Evolutionary conservation across 2,888 invertebrate genomes (phyloP), one percentile per base, ranked within the genome.

Genomic region (Eilema griseolum): DNA sequence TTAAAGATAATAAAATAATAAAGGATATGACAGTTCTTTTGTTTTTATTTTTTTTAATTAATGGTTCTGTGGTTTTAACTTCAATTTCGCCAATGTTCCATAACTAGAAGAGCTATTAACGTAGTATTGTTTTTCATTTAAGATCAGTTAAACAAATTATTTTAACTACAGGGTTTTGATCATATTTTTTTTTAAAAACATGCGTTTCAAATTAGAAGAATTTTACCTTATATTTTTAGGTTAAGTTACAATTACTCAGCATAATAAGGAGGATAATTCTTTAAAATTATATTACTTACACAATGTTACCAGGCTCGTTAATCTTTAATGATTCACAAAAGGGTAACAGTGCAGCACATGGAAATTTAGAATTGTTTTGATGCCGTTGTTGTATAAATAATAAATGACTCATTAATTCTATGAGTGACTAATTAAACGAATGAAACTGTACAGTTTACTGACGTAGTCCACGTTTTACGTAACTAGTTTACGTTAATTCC

Each of bases 401-500:
- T 1, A n/a, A 31, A 26, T 46, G 41, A 66, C 4, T 59, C 66
- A 60, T 28, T 66, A 26, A 60, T 3, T 57, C 26, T 28, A 57
- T 23, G 20, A 3, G 26, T 46, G 60, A 60, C 20, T 61, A 61
- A 59, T 59, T 59, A 59, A 59, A 52, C 52, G 57, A 59, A 26
- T 59, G 57, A 59, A 59, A 24, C 57, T 52, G 28, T 60, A 41
- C 59, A 64, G 57, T 62, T 41, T 52, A 67, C 24, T 12, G 31
- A 33, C 7, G 59, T 64, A 33, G 23, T 31, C 56, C 52, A 8
- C 41, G 46, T 41, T 59, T 24, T 31, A 61, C 23, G 33, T 66
- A 61, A 66, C 70, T 61, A 61, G 56, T 70, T 66, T 66, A 61
- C 56, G 57, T 61, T 31, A 28, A 66, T 20, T 57, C 61, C 70